Conservation (phyloP, 2,797 vertebrate genomes). For the Oreochromis grahami region DNA sequence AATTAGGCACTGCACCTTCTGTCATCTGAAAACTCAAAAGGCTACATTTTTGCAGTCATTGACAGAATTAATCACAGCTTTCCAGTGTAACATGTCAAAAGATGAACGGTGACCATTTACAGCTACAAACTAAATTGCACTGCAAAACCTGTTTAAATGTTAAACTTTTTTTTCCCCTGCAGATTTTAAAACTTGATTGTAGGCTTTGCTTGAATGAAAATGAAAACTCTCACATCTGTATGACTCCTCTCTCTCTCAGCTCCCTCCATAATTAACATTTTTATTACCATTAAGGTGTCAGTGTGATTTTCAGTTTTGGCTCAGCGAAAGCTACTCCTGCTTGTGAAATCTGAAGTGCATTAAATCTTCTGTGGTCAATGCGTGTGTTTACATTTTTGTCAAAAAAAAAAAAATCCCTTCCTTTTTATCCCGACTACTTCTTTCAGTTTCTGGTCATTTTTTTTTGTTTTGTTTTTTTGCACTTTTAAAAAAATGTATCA, state of each 20-base stretch:
- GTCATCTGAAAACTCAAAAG: not conserved
- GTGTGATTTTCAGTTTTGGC: not conserved
- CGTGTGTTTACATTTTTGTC: not conserved
- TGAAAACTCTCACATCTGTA: not conserved
- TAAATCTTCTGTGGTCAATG: not conserved
- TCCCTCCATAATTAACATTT: not conserved
- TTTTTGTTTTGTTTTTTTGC: not conserved
- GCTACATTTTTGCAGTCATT: not conserved
- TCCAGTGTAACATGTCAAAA: not conserved
- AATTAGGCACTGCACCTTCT: not conserved
- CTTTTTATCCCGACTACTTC: not conserved
- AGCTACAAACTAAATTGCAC: not conserved
- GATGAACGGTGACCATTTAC: not conserved
- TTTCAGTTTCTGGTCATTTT: fast-evolving
- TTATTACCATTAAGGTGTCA: not conserved
- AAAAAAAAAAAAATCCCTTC: not conserved
- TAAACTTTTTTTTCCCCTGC: not conserved
- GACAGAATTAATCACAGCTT: not conserved
- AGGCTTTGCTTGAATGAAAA: not conserved
- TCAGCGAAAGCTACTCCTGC: not conserved
- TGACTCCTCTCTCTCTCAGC: not conserved
- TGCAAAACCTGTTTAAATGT: not conserved
- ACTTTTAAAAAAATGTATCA: not conserved
- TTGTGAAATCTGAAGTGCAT: not conserved
- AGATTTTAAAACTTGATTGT: not conserved